Evolutionary conservation across 64 coral and sea anemone genomes (phyloP).

Genomic region (Pachyseris speciosa): DNA sequence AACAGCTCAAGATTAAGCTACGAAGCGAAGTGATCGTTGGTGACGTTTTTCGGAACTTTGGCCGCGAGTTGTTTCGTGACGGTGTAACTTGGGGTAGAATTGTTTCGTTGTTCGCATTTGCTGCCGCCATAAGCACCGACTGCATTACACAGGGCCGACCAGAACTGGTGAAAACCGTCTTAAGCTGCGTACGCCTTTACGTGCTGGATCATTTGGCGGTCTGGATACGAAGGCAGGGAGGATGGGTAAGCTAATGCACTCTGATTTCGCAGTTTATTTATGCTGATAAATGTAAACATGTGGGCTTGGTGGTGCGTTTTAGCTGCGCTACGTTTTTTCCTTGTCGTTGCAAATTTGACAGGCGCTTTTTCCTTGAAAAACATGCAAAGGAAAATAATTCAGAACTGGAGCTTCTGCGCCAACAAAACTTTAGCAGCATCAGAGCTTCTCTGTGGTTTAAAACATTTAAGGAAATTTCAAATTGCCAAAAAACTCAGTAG

Average conservation of each 20-base stretch:
- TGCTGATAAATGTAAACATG: neutral
- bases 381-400: neutral
- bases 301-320: neutral
- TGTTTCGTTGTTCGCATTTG: conserved; percentile 89
- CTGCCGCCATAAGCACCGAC: conserved; percentile 77
- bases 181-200: conserved; percentile 78
- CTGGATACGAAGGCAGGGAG: conserved; percentile 94
- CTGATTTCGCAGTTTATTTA: neutral
- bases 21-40: conserved; percentile 91
- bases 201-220: conserved; percentile 90
- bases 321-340: neutral
- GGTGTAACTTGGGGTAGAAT: conserved; percentile 90
- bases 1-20: conserved; percentile 80
- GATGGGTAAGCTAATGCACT: conserved; percentile 76
- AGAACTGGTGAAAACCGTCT: conserved; percentile 90
- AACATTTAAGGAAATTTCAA: no score
- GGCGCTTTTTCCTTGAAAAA: neutral
- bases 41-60: conserved; percentile 89
- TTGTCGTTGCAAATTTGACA: neutral
- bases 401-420: neutral
- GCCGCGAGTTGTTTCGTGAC: conserved; percentile 81
- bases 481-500: no score
- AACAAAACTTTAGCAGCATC: no score
- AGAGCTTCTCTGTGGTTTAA: no score
- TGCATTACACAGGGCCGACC: conserved; percentile 80